Base-by-base conservation (phyloP, 2,888 invertebrate genomes). In the Ophioninae sp. region DNA sequence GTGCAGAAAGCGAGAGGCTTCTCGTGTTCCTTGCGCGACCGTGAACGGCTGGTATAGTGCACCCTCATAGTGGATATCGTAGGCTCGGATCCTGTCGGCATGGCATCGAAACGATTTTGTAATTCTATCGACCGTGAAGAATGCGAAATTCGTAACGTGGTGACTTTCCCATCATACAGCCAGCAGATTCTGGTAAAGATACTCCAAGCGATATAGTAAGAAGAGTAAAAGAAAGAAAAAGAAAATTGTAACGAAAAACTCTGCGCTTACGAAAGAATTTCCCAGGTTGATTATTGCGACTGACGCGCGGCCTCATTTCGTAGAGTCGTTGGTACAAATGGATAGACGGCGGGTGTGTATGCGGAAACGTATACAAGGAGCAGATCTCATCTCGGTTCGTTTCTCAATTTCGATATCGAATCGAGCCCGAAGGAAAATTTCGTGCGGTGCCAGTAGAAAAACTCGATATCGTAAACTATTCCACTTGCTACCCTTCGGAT, bases 1-100 rank as follows among this genome's bases (percentile, higher is more conserved):
- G 88, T 90, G 90, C 88, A 88, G 89, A 91, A 91, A 89, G 76
- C 82, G 79, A 79, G 63, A 79, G 76, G 73, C 83, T 77, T 79
- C 81, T 72, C 74, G 82, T 79, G 83, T 74, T 73, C 69, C 63
- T 71, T 59, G 73, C 56, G 20, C 20, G 61, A 59, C 61, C 59
- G 39, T 41, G 61, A 72, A 61, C 61, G 61, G 37, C 74, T 63
- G 64, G 63, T 67, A 69, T 41, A 63, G 37, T 69, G 69, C 59
- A 61, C 88, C 87, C 81, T 30, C 30, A 3, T 30, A 85, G 86
- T 85, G 87, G 88, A 88, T 89, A 89, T 89, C 89, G 87, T 89
- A 86, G 85, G 61, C 59, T 37, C 17, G 39, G 58, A 59, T 71
- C 20, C 69, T 74, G 67, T 76, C 68, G 51, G 72, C 73, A 51